phyloP scores from a whole-genome alignment of 2,113 vertebrate species.

The Forbesichthys agassizii region DNA sequence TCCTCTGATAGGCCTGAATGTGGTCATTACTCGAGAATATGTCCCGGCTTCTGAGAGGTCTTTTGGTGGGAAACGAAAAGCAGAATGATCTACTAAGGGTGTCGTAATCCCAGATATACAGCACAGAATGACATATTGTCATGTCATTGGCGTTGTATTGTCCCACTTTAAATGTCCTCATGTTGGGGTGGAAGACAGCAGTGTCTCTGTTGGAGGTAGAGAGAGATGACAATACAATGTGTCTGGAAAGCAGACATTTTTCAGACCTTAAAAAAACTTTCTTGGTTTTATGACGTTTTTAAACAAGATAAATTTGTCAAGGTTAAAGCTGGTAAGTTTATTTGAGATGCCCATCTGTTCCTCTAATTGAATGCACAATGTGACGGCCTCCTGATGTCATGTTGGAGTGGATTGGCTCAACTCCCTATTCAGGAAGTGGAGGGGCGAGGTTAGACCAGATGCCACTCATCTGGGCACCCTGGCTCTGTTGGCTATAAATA shows the following conservation, averaged over 20 bases:
- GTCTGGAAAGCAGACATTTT: neutral
- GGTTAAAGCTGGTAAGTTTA: neutral
- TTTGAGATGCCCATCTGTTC: neutral
- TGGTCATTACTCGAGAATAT: constrained; percentile 22
- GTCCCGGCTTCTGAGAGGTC: constrained; percentile 29
- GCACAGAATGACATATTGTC: constrained; percentile 42
- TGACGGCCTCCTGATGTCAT: too few species aligned
- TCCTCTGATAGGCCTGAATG: constrained; percentile 46
- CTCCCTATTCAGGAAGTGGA: too few species aligned
- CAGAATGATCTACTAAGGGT: constrained; percentile 34
- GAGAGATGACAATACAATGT: neutral
- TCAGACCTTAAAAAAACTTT: neutral
- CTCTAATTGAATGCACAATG: neutral
- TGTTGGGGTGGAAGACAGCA: constrained; percentile 20
- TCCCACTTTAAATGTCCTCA: constrained; percentile 6
- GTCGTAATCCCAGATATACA: constrained; percentile 34
- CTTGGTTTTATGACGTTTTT: neutral
- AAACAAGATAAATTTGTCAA: too few species aligned
- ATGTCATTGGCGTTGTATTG: constrained; percentile 16
- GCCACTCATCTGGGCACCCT: too few species aligned
- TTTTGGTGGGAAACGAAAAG: constrained; percentile 30
- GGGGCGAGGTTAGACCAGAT: too few species aligned
- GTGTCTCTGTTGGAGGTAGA: constrained; percentile 11
- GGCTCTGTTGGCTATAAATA: too few species aligned
- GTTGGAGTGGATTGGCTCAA: too few species aligned